phyloP scores from a whole-genome alignment of 2,113 vertebrate genomes.

The Cathartes aura region DNA sequence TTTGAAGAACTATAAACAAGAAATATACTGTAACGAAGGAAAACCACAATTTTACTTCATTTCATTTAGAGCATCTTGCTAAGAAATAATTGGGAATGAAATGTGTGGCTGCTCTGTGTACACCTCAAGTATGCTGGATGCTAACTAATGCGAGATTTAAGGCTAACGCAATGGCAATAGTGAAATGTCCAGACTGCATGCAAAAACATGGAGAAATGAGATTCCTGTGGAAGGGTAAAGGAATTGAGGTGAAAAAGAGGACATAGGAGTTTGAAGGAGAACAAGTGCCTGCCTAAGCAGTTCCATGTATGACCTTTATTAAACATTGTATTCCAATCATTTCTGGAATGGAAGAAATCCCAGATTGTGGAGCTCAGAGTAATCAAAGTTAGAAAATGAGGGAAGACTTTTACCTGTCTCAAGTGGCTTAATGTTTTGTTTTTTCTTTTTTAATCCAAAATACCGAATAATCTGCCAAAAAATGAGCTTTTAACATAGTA shows the following conservation, averaged over 20 bases:
- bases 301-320: not conserved
- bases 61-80: not conserved
- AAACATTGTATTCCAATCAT: not conserved
- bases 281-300: not conserved
- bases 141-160: not conserved
- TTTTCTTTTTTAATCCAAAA: not conserved
- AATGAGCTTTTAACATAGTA: not conserved
- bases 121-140: not conserved
- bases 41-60: not conserved
- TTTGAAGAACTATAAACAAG: not conserved
- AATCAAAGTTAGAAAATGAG: not conserved
- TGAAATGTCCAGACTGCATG: not conserved
- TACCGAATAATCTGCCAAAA: not conserved
- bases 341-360: constrained; percentile 12
- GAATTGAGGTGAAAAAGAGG: not conserved
- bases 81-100: not conserved
- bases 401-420: not conserved
- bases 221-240: not conserved
- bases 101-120: not conserved
- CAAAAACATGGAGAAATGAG: not conserved
- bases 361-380: not conserved
- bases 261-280: not conserved
- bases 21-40: not conserved
- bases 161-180: not conserved
- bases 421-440: not conserved